Conservation (phyloP, 2,113 vertebrate genomes). For the Propithecus coquereli region DNA sequence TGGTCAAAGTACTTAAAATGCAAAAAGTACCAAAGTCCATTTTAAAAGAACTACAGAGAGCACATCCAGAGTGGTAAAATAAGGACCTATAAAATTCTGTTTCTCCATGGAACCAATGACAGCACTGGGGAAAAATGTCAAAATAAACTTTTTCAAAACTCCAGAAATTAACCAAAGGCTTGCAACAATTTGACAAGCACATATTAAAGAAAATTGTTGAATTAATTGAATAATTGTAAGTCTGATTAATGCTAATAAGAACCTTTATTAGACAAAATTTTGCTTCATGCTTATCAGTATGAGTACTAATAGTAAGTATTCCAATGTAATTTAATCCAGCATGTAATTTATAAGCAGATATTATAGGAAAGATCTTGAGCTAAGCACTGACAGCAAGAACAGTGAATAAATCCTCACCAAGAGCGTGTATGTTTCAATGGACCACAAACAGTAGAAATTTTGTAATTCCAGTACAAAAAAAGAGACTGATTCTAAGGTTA, state of each 20-base stretch:
- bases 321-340: background rate
- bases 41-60: background rate
- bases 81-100: background rate
- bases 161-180: background rate
- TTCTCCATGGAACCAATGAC: background rate
- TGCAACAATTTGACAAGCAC: background rate
- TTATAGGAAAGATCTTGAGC: background rate
- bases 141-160: background rate
- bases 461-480: background rate
- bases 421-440: background rate
- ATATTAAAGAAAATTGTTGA: background rate
- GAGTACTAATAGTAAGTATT: background rate
- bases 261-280: background rate
- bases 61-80: background rate
- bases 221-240: background rate
- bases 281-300: background rate
- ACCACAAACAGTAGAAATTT: background rate
- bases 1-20: background rate
- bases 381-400: background rate
- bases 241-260: background rate
- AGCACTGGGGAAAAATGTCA: background rate
- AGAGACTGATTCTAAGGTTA: too few species aligned
- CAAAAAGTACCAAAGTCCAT: background rate
- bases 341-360: background rate
- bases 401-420: background rate